These are phyloP conservation scores for Uropsilus gracilis DNA, from an alignment of 2,113 vertebrate genomes.

Conservation along the genomic window DNA sequence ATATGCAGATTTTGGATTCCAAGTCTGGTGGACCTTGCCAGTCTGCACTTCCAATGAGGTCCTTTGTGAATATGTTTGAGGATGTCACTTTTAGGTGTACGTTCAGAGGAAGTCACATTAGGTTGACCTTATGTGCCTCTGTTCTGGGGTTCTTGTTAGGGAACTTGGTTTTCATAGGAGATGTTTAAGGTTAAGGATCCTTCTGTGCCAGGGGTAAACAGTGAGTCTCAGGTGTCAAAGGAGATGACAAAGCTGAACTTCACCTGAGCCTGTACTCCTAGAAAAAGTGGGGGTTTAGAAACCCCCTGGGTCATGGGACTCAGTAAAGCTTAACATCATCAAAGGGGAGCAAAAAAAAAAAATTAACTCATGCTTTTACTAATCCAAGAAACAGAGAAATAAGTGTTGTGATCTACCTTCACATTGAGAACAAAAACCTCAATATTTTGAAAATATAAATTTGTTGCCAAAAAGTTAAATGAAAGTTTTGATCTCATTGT, in stretches of 20 bases:
- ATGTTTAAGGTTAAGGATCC: background rate
- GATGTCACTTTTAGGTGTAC: background rate
- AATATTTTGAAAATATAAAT: background rate
- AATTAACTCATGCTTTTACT: background rate
- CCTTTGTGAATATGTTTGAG: background rate
- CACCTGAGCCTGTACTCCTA: background rate
- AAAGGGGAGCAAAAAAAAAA: background rate
- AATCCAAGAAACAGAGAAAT: slow-evolving; percentile 34
- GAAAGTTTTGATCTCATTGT: background rate
- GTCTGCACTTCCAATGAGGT: background rate
- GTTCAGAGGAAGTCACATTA: too few relatives aligned
- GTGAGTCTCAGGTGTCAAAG: background rate
- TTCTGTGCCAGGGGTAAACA: background rate
- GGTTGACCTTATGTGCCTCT: background rate
- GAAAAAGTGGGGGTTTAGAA: background rate
- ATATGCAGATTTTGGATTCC: too few relatives aligned
- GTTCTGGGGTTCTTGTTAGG: background rate
- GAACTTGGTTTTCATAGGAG: background rate
- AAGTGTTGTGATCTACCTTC: background rate
- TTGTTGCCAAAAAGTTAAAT: background rate
- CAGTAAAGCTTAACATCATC: too few relatives aligned
- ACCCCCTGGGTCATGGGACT: too few relatives aligned
- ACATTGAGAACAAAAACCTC: background rate
- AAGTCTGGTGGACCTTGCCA: background rate
- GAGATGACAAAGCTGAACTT: background rate